Conservation (phyloP, 2,797 vertebrate species). For the Peromyscus eremicus region DNA sequence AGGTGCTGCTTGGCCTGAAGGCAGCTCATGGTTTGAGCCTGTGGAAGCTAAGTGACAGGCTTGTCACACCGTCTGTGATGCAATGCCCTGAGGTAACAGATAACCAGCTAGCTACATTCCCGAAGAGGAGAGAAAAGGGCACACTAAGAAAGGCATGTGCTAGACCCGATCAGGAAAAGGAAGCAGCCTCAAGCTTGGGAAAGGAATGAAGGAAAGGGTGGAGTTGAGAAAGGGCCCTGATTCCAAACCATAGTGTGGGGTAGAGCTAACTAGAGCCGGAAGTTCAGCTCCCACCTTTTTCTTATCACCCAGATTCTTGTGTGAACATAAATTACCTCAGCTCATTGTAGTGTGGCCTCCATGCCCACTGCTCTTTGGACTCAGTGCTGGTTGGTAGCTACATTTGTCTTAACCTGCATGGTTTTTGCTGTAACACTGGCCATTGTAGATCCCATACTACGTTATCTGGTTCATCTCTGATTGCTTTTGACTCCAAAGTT, state of each 20-base stretch:
- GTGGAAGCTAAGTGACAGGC: background rate
- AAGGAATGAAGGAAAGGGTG: background rate
- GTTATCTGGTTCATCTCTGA: background rate
- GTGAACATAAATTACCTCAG: background rate
- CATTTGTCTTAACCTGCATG: background rate
- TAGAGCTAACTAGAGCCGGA: background rate
- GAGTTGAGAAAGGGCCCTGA: background rate
- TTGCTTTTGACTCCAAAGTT: constrained; percentile 18
- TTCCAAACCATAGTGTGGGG: background rate
- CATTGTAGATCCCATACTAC: background rate
- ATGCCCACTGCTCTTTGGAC: background rate
- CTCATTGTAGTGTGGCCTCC: background rate
- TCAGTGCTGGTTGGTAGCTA: too few species aligned
- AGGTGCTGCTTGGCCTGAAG: background rate
- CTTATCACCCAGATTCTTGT: background rate
- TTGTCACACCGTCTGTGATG: background rate
- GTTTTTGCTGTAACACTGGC: background rate
- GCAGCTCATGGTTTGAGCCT: background rate
- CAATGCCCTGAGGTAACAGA: background rate
- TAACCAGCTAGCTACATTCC: background rate
- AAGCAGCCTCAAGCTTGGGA: background rate
- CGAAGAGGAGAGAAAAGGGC: background rate
- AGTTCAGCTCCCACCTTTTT: background rate
- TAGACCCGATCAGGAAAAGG: background rate
- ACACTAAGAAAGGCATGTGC: too few species aligned